These are phyloP conservation scores for Aldrovandia affinis DNA, from an alignment of 2,797 vertebrate species.

Conservation along the genomic window DNA sequence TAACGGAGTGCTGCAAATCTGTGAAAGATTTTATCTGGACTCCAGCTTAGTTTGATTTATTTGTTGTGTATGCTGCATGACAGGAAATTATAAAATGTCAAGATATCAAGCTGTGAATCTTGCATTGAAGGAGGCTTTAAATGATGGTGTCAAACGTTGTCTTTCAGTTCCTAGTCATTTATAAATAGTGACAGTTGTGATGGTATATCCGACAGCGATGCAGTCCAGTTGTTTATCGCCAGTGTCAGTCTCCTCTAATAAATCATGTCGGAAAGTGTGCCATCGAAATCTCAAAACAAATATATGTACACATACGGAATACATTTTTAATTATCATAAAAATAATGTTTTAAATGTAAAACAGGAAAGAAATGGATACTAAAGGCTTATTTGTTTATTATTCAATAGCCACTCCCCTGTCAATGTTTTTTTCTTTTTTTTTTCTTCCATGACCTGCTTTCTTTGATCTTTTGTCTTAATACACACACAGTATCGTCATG, in stretches of 20 bases:
- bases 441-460: conserved; percentile 58
- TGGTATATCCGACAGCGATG: background rate
- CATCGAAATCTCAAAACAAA: background rate
- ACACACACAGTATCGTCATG: conserved; percentile 79
- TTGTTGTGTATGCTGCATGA: background rate
- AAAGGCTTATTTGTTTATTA: conserved; percentile 79
- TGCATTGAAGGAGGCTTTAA: background rate
- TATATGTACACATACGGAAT: background rate
- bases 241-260: background rate
- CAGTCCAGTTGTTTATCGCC: background rate
- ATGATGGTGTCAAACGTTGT: background rate
- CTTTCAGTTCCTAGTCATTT: background rate
- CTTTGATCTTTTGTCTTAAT: conserved; percentile 86
- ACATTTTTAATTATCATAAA: background rate
- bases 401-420: conserved; percentile 69
- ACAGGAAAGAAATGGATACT: conserved; percentile 34
- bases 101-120: background rate
- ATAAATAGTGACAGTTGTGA: background rate
- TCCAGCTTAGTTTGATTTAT: background rate
- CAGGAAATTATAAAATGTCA: background rate
- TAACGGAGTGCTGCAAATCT: background rate
- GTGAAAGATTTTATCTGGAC: background rate
- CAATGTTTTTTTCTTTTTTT: conserved; percentile 42
- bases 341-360: background rate
- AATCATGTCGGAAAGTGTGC: background rate